Evolutionary conservation across 2,797 vertebrate species (phyloP), one percentile per base, ranked within the genome.

Genomic region (Pangasius mekongensis): DNA sequence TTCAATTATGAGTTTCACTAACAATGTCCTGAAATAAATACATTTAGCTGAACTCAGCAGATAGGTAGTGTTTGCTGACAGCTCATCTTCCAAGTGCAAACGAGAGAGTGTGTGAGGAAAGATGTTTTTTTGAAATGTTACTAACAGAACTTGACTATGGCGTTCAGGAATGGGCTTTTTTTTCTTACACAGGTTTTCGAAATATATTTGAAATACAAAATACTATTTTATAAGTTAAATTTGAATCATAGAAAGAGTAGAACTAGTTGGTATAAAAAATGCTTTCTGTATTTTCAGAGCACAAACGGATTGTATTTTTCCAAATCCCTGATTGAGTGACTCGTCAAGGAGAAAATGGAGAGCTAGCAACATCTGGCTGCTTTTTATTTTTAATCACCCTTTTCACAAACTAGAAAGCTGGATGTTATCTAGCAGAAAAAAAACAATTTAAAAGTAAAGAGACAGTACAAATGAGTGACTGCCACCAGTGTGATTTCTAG

Each of bases 1-100:
- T 94, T 94, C 91, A 92, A 93, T 94, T 92, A 94, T 85, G 87
- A 89, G 87, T 89, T 91, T 82, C 83, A 87, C 76, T 89, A 92
- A 87, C 88, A 81, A 30, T 27, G 90, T 88, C 71, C 83, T 60
- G 39, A 85, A 91, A 83, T 74, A 86, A 92, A 90, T 58, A 43
- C 18, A 14, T 66, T 49, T 30, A 66, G 49, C 39, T 30, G 56
- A 47, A 77, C 54, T 62, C 85, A 64, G 56, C 85, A 81, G 64
- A 88, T n/a, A 66, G 36, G n/a, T 13, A 54, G n/a, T 14, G 30
- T 3, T 56, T 54, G 49, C 49, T 54, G 52, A 85, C 73, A 47
- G 62, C 73, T 78, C 54, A 36, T n/a, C 74, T 58, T 30, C 36
- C 36, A 56, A 43, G 14, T 30, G 24, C 24, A 16, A 27, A 62